Evolutionary conservation across 2,113 vertebrate species (phyloP), one percentile per base, ranked within the genome.

Genomic region (Entosphenus tridentatus): DNA sequence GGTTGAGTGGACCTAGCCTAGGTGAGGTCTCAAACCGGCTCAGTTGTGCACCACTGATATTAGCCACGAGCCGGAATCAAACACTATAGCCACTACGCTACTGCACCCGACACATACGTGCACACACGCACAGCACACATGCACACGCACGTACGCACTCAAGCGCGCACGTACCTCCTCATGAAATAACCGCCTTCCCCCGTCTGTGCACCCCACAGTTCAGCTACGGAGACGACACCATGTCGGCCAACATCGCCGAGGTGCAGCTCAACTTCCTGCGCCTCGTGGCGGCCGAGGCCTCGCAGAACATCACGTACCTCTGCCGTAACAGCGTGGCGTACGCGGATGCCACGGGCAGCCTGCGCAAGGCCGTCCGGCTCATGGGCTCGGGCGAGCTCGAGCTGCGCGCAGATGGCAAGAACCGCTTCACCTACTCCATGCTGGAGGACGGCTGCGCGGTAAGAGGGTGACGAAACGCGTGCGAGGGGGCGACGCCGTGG

Each of bases 271-370:
- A n/a, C 62, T 18, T 65, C n/a, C 21, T 65, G 62, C 62, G 62
- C 62, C 21, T 65, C 62, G 21, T 65, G 21, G n/a, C 62, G 2
- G n/a, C 62, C n/a, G n/a, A 18, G 8, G 62, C 62, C 62, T 16
- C 62, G 9, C 62, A 65, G 62, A 65, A 65, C 62, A 65, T 65
- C 62, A 65, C 62, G n/a, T 65, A 65, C 62, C 62, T 16, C 2
- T 65, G 62, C 21, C 62, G 62, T n/a, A 65, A 65, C 62, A 65
- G 62, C 62, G 21, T 65, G n/a, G 62, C 62, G 62, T 65, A 65
- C 21, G 62, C 62, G 8, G 62, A 65, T 11, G 21, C n/a, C 10
- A 11, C 62, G 8, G 62, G 62, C n/a, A 18, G 21, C 62, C 62
- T 65, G n/a, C n/a, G 62, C 62, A n/a, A 65, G 62, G 62, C 62